Evolutionary conservation across 2,797 vertebrate species (phyloP), one percentile per base, ranked within the genome.

Genomic region (Acanthurus lineatus): DNA sequence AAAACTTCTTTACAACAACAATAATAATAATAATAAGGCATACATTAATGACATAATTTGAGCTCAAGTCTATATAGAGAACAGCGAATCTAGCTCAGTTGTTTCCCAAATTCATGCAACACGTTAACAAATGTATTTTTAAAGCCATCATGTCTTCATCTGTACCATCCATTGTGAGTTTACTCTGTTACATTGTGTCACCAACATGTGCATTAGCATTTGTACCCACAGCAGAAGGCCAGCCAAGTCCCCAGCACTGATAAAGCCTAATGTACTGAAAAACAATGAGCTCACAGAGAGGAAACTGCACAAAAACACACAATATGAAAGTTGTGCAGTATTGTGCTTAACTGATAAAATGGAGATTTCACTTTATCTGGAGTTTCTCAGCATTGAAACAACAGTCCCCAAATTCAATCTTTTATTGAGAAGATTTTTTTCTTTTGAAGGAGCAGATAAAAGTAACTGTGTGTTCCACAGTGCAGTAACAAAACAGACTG

Each of bases 401-500:
- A 32, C 28, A 2, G 48, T 12, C 52, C 9, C 35, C 58, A 68
- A 78, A 74, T 83, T 72, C 51, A 79, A 14, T 60, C 73, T 84
- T 49, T 83, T 69, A 76, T 82, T 78, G 17, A 42, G 32, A 65
- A 44, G 35, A 69, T 5, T 64, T 76, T 86, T 49, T 22, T n/a
- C 59, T 71, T 74, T 53, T 72, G 65, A 79, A 73, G 66, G 69
- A 82, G 63, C 54, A 77, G 83, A 90, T 86, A 71, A 91, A 88
- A 83, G 76, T 67, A 73, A 82, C 84, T 89, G 89, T 90, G 88
- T 92, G 89, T 88, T 89, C 69, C 82, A 82, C 79, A 58, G 84
- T 66, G 71, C 91, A 84, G 91, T 81, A 86, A 90, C 72, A 86
- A 93, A 93, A 94, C 89, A 89, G 88, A 81, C 85, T 84, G 85